Conservation (phyloP, 1,140 invertebrate genomes). For the Atta colombica region DNA sequence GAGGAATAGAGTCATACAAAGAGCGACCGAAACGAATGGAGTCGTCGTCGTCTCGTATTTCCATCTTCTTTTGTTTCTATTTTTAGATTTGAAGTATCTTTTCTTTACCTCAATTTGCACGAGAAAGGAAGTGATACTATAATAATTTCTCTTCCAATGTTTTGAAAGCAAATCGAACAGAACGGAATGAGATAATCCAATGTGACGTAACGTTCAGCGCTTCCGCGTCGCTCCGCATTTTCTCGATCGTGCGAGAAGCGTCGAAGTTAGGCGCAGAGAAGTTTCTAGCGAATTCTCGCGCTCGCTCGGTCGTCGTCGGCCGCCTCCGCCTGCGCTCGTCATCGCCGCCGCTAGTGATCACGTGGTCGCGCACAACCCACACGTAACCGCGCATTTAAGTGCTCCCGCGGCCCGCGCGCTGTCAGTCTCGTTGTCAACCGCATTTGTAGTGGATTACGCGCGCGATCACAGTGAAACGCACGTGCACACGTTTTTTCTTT, state of each 20-base stretch:
- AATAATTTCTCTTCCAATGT: background rate
- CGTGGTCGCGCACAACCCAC: slow-evolving; percentile 69
- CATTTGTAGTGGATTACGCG: background rate
- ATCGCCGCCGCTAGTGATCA: slow-evolving; percentile 59
- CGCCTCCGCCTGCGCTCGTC: slow-evolving; percentile 35
- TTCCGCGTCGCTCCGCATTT: background rate
- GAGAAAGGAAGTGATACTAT: background rate
- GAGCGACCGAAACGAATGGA: background rate
- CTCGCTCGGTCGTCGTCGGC: slow-evolving; percentile 37
- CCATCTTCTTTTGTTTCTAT: background rate
- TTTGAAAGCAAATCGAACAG: background rate
- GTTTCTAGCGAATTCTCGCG: slow-evolving; percentile 69
- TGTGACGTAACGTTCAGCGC: background rate
- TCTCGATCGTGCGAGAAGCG: slow-evolving; percentile 35
- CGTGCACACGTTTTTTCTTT: background rate
- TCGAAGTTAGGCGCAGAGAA: slow-evolving; percentile 14
- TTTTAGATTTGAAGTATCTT: background rate
- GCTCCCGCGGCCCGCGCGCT: slow-evolving; percentile 45
- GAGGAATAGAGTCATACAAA: background rate
- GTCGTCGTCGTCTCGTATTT: background rate
- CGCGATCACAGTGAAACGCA: background rate
- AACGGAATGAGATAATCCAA: background rate
- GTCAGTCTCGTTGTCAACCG: slow-evolving; percentile 75
- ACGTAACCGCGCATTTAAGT: slow-evolving; percentile 77
- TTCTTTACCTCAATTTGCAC: background rate